phyloP scores from a whole-genome alignment of 2,888 invertebrate species.

The Eupelmus urozonus region DNA sequence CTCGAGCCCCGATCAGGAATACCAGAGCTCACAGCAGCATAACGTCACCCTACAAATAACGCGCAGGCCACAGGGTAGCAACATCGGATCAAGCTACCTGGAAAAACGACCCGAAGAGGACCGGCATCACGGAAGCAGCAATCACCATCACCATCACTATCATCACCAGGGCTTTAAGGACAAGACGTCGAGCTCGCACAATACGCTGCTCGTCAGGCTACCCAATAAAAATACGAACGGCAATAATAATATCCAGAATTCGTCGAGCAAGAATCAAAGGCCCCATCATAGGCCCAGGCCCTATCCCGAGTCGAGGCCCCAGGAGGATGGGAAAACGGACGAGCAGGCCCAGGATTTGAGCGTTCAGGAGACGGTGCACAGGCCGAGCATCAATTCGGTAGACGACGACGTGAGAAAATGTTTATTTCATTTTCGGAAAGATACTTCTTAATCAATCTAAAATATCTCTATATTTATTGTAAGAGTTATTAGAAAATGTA shows the following conservation, averaged over 20 bases:
- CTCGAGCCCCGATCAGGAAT: slow-evolving; percentile 61
- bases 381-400: slow-evolving; percentile 71
- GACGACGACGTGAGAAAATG: slow-evolving; percentile 68
- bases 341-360: slow-evolving; percentile 69
- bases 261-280: slow-evolving; percentile 63
- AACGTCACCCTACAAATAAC: slow-evolving; percentile 34
- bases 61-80: slow-evolving; percentile 18
- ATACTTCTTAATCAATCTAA: too few relatives aligned
- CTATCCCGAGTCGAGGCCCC: slow-evolving; percentile 66
- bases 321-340: slow-evolving; percentile 69
- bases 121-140: slow-evolving; percentile 45
- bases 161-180: slow-evolving; percentile 68
- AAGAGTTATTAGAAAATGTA: too few relatives aligned
- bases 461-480: too few relatives aligned
- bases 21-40: slow-evolving; percentile 22
- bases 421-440: too few relatives aligned
- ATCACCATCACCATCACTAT: slow-evolving; percentile 44
- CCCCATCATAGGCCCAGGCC: slow-evolving; percentile 69
- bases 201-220: slow-evolving; percentile 67
- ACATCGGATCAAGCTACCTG: slow-evolving; percentile 21
- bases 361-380: slow-evolving; percentile 71
- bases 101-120: slow-evolving; percentile 57
- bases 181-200: slow-evolving; percentile 68
- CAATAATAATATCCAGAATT: slow-evolving; percentile 57
- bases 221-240: slow-evolving; percentile 68